These are phyloP conservation scores for Acholoe squamosa DNA, from an alignment of 2,888 invertebrate species.

Conservation along the genomic window DNA sequence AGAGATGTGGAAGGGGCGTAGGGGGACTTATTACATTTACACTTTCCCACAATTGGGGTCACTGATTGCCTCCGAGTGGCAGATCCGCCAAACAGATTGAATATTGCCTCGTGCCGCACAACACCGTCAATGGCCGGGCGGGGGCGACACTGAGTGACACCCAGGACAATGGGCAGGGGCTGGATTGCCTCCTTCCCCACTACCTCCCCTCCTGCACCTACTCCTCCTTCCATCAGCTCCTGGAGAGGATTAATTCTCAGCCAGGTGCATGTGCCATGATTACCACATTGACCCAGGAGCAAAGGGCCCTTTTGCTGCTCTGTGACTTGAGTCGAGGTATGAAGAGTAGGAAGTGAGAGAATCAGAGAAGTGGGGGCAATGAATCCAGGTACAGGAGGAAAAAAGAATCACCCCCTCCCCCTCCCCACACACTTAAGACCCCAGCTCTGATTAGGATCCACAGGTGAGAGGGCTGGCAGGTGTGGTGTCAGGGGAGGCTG, in stretches of 20 bases:
- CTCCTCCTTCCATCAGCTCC: too few relatives aligned
- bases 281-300: background rate
- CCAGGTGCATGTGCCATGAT: background rate
- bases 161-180: background rate
- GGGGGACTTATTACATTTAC: constrained; percentile 44
- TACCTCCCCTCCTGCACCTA: too few relatives aligned
- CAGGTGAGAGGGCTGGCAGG: background rate
- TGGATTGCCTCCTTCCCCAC: background rate
- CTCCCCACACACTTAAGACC: background rate
- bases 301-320: background rate
- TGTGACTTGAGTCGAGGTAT: too few relatives aligned
- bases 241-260: background rate
- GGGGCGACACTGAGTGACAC: background rate
- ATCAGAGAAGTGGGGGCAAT: too few relatives aligned
- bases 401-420: too few relatives aligned
- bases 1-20: too few relatives aligned
- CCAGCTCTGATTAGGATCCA: background rate
- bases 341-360: too few relatives aligned
- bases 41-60: constrained; percentile 11
- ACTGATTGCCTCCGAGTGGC: constrained; percentile 36
- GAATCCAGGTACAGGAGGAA: too few relatives aligned
- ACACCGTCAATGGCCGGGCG: background rate
- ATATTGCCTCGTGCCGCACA: constrained; percentile 11
- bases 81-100: constrained; percentile 14
- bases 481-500: background rate